These are phyloP conservation scores for Drosophila albomicans DNA, from an alignment of 1,140 invertebrate genomes.

Conservation along the genomic window DNA sequence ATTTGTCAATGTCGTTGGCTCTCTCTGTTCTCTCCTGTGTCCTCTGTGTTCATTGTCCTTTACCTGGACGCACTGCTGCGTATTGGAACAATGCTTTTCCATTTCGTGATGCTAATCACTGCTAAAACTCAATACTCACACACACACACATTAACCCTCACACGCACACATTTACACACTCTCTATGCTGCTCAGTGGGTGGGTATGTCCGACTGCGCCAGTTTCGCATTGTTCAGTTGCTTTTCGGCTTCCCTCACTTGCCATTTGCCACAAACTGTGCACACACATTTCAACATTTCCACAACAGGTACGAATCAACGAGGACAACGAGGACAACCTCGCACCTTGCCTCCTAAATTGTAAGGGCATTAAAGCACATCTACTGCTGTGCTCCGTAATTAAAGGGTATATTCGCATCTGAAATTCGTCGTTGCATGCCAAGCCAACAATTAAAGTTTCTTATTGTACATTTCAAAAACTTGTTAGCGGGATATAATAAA, in stretches of 20 bases:
- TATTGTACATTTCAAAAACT: no score
- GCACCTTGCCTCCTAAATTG: constrained; percentile 55
- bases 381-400: background rate
- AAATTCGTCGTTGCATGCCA: background rate
- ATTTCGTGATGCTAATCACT: constrained; percentile 80
- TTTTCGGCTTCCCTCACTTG: constrained; percentile 31
- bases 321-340: constrained; percentile 32
- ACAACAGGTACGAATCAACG: constrained; percentile 54
- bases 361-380: constrained; percentile 11
- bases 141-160: constrained; percentile 61
- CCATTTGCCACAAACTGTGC: constrained; percentile 17
- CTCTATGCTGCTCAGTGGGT: constrained; percentile 52
- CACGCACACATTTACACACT: background rate
- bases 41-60: background rate
- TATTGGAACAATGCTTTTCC: constrained; percentile 77
- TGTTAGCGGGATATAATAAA: no score
- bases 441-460: background rate
- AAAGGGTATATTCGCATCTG: background rate
- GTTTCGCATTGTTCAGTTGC: constrained; percentile 6
- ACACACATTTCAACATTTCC: constrained; percentile 24
- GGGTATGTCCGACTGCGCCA: constrained; percentile 70
- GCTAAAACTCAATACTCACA: constrained; percentile 65
- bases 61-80: constrained; percentile 65
- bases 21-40: background rate
- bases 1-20: constrained; percentile 69